A percentile compares a stretch with the other conserved stretches of the same genome.
These are phyloP conservation scores for Podocnemis expansa DNA, from an alignment of 2,113 vertebrate genomes.

Conservation along the genomic window DNA sequence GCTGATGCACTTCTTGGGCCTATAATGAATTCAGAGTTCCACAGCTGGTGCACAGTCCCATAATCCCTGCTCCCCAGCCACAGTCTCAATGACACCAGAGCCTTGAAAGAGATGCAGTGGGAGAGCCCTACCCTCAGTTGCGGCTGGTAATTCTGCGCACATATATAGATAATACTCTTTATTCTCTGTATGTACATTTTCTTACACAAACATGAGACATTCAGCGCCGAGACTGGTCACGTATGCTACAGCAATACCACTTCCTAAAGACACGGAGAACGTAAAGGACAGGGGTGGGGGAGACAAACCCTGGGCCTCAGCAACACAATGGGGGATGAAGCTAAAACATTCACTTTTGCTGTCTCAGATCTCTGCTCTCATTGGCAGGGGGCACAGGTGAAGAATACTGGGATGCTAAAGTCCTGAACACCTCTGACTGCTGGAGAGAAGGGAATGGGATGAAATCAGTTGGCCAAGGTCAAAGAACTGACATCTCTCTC, in stretches of 20 bases:
- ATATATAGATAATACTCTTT: background rate
- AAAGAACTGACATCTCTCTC: background rate
- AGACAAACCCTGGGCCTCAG: background rate
- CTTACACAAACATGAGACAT: background rate
- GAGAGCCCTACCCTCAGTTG: fast-evolving
- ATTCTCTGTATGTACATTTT: conserved; percentile 39
- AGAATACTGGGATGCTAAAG: fast-evolving
- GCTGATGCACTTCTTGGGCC: background rate
- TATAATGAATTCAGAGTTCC: no score
- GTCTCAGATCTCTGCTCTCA: no score
- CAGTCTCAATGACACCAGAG: fast-evolving
- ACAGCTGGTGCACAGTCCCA: background rate
- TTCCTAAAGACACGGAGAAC: background rate
- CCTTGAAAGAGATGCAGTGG: background rate
- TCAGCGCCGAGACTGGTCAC: background rate
- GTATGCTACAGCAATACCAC: fast-evolving
- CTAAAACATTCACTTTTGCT: background rate
- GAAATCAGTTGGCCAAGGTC: background rate
- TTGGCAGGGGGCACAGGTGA: background rate
- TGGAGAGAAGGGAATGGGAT: background rate
- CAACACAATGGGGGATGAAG: fast-evolving
- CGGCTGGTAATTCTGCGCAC: fast-evolving
- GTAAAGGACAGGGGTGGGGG: fast-evolving
- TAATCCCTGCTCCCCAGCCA: background rate
- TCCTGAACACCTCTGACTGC: background rate